phyloP scores from a whole-genome alignment of 2,888 invertebrate species.

The Chelonus formosanus region DNA sequence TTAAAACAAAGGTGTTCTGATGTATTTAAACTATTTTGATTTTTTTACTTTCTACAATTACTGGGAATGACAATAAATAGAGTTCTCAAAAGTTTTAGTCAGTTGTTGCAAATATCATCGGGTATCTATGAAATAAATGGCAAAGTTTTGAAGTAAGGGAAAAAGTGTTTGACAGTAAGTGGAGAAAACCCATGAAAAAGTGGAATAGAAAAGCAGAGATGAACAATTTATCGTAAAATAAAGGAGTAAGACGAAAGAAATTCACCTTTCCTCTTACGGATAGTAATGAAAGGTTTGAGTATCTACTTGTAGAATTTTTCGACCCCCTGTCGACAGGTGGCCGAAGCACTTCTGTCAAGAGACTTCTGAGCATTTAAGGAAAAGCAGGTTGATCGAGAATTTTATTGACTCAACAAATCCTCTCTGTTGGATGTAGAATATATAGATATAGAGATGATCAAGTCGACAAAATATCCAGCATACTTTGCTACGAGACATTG shows the following conservation, averaged over 20 bases:
- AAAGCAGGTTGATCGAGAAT: slow-evolving; percentile 8
- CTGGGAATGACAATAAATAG: too few species aligned
- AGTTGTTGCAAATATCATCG: too few species aligned
- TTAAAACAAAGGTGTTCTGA: too few species aligned
- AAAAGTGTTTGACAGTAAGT: not conserved
- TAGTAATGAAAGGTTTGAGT: slow-evolving; percentile 12
- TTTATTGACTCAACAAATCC: slow-evolving; percentile 14
- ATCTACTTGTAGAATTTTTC: slow-evolving; percentile 13
- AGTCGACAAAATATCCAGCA: too few species aligned
- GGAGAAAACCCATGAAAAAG: not conserved
- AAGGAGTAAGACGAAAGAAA: not conserved
- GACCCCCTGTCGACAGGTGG: slow-evolving; percentile 6
- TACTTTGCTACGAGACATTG: too few species aligned
- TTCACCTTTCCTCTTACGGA: slow-evolving; percentile 1
- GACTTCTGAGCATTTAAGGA: slow-evolving; percentile 12
- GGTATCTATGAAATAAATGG: not conserved
- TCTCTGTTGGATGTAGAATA: not conserved
- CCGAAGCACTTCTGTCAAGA: slow-evolving; percentile 1
- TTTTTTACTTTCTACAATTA: too few species aligned
- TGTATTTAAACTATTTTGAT: too few species aligned
- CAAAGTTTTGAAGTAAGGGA: not conserved
- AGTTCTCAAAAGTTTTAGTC: too few species aligned
- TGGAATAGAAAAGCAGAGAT: not conserved
- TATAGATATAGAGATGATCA: too few species aligned
- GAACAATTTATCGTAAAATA: not conserved